These are phyloP conservation scores for Coleophora flavipennella DNA, from an alignment of 2,888 invertebrate genomes.

Conservation along the genomic window DNA sequence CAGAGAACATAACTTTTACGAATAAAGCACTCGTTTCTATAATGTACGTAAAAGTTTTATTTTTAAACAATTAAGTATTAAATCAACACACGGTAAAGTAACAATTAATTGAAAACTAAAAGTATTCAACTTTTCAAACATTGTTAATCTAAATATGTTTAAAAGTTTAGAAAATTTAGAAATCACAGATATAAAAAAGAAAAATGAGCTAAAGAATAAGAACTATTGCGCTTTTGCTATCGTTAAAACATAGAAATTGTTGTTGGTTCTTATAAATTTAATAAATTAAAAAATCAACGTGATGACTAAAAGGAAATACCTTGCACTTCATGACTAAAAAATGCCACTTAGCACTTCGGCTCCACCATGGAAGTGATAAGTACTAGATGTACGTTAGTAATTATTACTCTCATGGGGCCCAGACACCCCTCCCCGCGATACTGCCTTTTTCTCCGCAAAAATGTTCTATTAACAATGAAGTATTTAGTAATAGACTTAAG, in stretches of 20 bases:
- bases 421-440: no score
- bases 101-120: slow-evolving; percentile 33
- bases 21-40: not conserved
- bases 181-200: slow-evolving; percentile 18
- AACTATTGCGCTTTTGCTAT: slow-evolving; percentile 31
- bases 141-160: no score
- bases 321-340: no score
- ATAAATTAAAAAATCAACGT: slow-evolving; percentile 22
- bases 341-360: no score
- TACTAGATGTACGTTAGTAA: no score
- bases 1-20: no score
- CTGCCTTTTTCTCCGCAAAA: no score
- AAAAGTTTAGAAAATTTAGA: slow-evolving; percentile 19
- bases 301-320: slow-evolving; percentile 10
- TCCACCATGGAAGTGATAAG: no score
- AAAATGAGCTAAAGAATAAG: slow-evolving; percentile 15
- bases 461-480: no score
- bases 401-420: no score
- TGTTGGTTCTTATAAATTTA: slow-evolving; percentile 17
- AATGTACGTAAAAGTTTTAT: slow-evolving; percentile 45
- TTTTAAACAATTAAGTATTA: slow-evolving; percentile 47
- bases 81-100: slow-evolving; percentile 39
- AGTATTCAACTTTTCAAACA: slow-evolving; percentile 29
- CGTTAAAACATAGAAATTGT: slow-evolving; percentile 23
- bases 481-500: no score